These are phyloP conservation scores for Bostrychus sinensis DNA, from an alignment of 2,113 vertebrate genomes.

Conservation along the genomic window DNA sequence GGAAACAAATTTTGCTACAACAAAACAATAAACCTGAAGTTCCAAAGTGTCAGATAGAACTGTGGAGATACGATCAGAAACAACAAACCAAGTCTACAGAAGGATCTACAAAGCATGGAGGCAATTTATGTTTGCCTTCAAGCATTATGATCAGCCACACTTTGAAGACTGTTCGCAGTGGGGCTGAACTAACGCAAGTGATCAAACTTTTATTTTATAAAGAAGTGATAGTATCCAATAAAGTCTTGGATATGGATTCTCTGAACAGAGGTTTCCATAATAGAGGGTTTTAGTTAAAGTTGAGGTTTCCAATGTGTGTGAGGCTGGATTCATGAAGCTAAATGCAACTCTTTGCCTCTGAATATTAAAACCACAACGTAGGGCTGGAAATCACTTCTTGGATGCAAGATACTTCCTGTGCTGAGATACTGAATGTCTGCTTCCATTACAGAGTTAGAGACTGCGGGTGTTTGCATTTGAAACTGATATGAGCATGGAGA, in stretches of 20 bases:
- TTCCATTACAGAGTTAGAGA: slow-evolving; percentile 22
- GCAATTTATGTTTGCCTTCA: slow-evolving; percentile 12
- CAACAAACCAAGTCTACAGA: neutral
- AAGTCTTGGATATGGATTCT: slow-evolving; percentile 15
- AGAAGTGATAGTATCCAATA: slow-evolving; percentile 14
- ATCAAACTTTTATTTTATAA: too few relatives aligned
- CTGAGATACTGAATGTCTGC: slow-evolving; percentile 25
- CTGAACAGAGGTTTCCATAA: slow-evolving; percentile 9
- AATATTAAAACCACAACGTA: slow-evolving; percentile 13
- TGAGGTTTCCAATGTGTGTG: neutral
- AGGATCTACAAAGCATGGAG: neutral
- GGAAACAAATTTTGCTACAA: slow-evolving; percentile 17
- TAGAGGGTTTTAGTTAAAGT: slow-evolving; percentile 11
- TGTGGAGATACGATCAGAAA: slow-evolving; percentile 5
- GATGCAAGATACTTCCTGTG: slow-evolving; percentile 22
- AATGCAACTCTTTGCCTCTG: slow-evolving; percentile 7
- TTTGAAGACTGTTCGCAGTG: slow-evolving; percentile 5
- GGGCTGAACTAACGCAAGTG: slow-evolving; percentile 9
- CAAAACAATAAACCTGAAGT: slow-evolving; percentile 5
- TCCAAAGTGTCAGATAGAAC: neutral
- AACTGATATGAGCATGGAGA: slow-evolving; percentile 56
- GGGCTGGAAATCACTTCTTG: slow-evolving; percentile 19
- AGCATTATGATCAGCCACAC: slow-evolving; percentile 12
- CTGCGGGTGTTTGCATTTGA: slow-evolving; percentile 37
- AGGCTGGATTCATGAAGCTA: slow-evolving; percentile 17